Evolutionary conservation across 2,113 vertebrate species (phyloP).

Genomic region (Ploceus nigricollis): DNA sequence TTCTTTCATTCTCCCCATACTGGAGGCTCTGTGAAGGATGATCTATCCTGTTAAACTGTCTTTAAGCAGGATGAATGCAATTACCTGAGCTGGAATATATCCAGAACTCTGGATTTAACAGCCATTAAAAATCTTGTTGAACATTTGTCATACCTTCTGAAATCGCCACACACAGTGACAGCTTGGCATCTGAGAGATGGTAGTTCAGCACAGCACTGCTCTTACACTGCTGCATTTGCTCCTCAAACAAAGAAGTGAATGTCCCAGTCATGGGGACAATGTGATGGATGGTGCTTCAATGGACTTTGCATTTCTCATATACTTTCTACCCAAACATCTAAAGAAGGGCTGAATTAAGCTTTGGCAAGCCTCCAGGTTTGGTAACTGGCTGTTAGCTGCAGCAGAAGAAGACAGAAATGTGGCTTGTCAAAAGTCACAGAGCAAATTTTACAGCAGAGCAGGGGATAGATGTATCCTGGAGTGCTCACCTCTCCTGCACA

Average conservation of each 20-base stretch:
- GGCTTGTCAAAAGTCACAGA: not conserved
- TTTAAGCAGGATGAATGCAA: constrained; percentile 7
- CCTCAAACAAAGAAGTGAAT: not conserved
- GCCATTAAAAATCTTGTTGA: constrained; percentile 56
- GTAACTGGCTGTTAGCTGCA: not conserved
- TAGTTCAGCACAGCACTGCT: not conserved
- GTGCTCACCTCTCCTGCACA: not conserved
- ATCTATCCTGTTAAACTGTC: not conserved
- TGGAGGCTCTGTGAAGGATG: not conserved
- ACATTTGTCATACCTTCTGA: constrained; percentile 40
- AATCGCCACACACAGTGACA: not conserved
- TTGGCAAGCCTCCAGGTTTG: not conserved
- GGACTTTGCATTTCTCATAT: not conserved
- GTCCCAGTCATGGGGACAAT: not conserved
- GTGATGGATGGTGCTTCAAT: not conserved
- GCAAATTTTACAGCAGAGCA: not conserved
- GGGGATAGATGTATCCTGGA: not conserved
- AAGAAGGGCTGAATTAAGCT: not conserved
- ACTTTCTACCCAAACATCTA: not conserved
- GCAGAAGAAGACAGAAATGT: not conserved
- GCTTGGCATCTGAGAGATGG: not conserved
- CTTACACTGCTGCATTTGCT: not conserved
- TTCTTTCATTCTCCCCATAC: not conserved
- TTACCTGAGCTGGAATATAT: constrained; percentile 50
- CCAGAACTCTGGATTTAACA: constrained; percentile 29